Evolutionary conservation across 2,888 invertebrate species (phyloP), one percentile per base, ranked within the genome.

Genomic region (Habrosyne pyritoides): DNA sequence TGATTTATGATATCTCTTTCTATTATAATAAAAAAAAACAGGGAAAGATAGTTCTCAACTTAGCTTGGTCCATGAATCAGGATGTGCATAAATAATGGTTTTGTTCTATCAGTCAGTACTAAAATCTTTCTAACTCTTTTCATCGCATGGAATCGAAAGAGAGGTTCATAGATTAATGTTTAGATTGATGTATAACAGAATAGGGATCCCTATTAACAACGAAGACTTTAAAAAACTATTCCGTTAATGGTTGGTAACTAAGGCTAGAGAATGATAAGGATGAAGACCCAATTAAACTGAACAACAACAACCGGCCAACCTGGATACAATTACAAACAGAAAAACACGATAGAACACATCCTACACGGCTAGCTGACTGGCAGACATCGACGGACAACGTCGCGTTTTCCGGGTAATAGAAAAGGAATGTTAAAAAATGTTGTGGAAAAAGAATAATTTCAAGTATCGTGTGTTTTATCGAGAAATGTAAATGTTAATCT

Each of bases 271-370:
- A 24, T 24, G 24, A 24, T 24, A 24, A 24, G 24, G 50, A 66
- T 59, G 59, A 56, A 47, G 61, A 50, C 53, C 59, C 64, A 66
- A 67, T 71, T 69, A 68, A 61, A 61, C n/a, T 57, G 56, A 53
- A 60, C 42, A 18, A 18, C 42, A 8, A 18, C 42, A 42, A 42
- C 42, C 18, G 42, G 42, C 55, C 55, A 50, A 57, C 53, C 53
- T 53, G 55, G 58, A 58, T 59, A 58, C 61, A 69, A 69, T 67
- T 66, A 65, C 61, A 60, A 59, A 57, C 47, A 53, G 58, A 69
- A 69, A 67, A 69, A 62, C 55, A 58, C 10, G 58, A 33, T 47
- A 12, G 57, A 54, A 53, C 52, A 59, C 60, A 66, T 67, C 63
- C 64, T 64, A 61, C 22, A 53, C 28, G 30, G 28, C 18, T 5